Evolutionary conservation across 2,797 vertebrate species (phyloP).

Genomic region (Oryzias sinensis): DNA sequence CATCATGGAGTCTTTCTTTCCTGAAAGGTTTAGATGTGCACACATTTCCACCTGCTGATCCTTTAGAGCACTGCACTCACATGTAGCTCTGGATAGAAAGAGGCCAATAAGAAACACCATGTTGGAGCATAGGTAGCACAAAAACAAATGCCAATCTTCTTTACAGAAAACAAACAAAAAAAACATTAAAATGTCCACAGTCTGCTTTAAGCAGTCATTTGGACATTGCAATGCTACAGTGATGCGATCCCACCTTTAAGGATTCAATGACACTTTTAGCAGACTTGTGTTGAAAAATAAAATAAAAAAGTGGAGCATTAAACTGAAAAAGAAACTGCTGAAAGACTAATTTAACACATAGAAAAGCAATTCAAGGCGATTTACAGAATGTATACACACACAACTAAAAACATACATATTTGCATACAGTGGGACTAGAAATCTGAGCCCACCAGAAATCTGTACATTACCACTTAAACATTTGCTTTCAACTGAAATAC

Average conservation of each 20-base stretch:
- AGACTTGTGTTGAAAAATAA: conserved; percentile 39
- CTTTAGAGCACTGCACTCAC: conserved; percentile 33
- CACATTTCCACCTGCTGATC: conserved; percentile 65
- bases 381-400: conserved; percentile 80
- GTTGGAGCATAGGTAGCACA: not conserved
- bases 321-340: conserved; percentile 21
- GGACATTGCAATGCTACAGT: not conserved
- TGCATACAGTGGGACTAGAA: conserved; percentile 39
- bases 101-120: not conserved
- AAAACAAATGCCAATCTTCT: not conserved
- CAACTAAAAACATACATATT: conserved; percentile 31
- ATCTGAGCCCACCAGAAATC: conserved; percentile 28
- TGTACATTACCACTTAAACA: not conserved
- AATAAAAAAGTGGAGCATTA: conserved; percentile 29
- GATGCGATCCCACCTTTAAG: not conserved
- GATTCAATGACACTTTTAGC: conserved; percentile 9
- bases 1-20: conserved; percentile 11
- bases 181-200: not conserved
- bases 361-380: conserved; percentile 47
- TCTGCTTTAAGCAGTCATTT: conserved; percentile 6
- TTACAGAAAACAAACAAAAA: not conserved
- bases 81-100: conserved; percentile 3
- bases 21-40: conserved; percentile 22
- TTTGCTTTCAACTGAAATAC: not conserved
- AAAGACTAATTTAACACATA: conserved; percentile 57